Evolutionary conservation across 2,888 invertebrate genomes (phyloP).

Genomic region (Cloeon dipterum): DNA sequence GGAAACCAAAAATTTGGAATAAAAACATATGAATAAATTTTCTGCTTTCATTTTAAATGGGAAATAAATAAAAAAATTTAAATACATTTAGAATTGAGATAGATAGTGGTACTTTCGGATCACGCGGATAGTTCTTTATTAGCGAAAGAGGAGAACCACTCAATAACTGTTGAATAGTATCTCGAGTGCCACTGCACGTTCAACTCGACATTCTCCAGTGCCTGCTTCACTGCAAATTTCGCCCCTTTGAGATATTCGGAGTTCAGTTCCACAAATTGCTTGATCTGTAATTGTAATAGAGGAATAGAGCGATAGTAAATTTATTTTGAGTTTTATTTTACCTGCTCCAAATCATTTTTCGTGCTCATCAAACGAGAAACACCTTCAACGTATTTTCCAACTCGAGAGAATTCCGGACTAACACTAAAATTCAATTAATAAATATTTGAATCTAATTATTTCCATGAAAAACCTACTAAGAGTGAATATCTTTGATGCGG

Average conservation of each 20-base stretch:
- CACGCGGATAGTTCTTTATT: no score
- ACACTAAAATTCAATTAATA: no score
- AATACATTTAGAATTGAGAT: no score
- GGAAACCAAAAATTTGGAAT: no score
- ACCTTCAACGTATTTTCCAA: slow-evolving; percentile 21
- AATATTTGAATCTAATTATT: not conserved
- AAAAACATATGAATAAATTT: no score
- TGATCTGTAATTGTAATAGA: slow-evolving; percentile 29
- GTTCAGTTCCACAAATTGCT: slow-evolving; percentile 27
- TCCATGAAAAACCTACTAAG: slow-evolving; percentile 27
- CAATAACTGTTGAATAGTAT: slow-evolving; percentile 18
- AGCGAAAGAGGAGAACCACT: not conserved
- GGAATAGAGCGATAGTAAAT: no score
- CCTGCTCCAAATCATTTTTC: slow-evolving; percentile 19
- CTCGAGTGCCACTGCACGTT: slow-evolving; percentile 50
- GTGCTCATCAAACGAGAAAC: slow-evolving; percentile 24
- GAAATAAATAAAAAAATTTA: no score
- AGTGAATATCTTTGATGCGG: slow-evolving; percentile 33
- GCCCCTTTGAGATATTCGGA: slow-evolving; percentile 36
- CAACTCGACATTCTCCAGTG: slow-evolving; percentile 43
- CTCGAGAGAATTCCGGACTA: slow-evolving; percentile 12
- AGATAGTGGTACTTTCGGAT: no score
- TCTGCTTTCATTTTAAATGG: no score
- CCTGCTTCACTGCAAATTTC: slow-evolving; percentile 42
- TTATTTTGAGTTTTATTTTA: slow-evolving; percentile 11